Evolutionary conservation across 2,888 invertebrate genomes (phyloP).

Genomic region (Cheiracanthium punctorium): DNA sequence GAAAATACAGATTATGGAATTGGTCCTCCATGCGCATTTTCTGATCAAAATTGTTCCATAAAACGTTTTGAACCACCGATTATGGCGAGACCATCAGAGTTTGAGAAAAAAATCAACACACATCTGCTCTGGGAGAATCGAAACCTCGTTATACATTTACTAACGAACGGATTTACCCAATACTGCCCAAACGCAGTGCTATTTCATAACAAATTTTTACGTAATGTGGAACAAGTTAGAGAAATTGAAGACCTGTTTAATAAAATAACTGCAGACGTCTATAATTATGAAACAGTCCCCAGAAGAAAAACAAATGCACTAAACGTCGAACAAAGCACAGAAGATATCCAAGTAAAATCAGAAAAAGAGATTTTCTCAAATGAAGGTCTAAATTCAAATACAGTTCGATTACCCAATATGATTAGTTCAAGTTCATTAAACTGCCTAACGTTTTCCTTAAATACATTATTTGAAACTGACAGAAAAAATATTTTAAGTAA

Average conservation of each 20-base stretch:
- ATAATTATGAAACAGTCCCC: too few relatives aligned
- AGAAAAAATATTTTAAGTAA: neutral
- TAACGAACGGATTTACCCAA: neutral
- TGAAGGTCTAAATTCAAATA: neutral
- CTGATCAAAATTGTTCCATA: too few relatives aligned
- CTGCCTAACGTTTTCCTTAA: neutral
- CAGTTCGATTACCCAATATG: neutral
- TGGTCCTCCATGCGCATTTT: too few relatives aligned
- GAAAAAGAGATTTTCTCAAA: neutral
- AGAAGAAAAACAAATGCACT: neutral
- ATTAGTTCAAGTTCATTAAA: neutral
- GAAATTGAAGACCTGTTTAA: neutral
- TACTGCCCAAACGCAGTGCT: neutral
- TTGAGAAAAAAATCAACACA: neutral
- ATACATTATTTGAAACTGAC: neutral
- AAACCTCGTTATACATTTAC: slow-evolving; percentile 10
- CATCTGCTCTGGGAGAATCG: slow-evolving; percentile 10
- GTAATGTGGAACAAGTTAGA: slow-evolving; percentile 16
- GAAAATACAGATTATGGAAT: too few relatives aligned
- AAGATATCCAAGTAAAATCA: neutral
- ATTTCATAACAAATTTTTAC: neutral
- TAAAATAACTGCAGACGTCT: too few relatives aligned
- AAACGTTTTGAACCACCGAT: too few relatives aligned
- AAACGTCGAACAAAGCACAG: neutral
- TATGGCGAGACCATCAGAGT: too few relatives aligned